Base-by-base conservation (phyloP, 2,113 vertebrate genomes). In the Cichladusa arquata region DNA sequence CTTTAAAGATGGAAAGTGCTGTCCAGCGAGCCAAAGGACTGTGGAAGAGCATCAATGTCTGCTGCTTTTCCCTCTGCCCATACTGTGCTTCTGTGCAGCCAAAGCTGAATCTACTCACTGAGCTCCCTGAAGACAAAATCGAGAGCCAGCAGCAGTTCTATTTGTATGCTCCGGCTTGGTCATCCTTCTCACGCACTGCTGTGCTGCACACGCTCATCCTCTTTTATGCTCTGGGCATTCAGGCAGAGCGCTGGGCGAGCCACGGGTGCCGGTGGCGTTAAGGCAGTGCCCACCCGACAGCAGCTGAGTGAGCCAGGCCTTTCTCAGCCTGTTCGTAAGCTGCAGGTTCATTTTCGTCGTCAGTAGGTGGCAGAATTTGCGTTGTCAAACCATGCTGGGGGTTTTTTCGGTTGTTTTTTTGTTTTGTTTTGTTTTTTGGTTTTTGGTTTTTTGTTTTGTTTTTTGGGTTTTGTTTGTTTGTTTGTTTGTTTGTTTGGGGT, bases 311-410 rank as follows among this genome's bases (percentile, higher is more conserved):
- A 84, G 25, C 36, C n/a, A 8, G 22, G 57, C 22, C n/a, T 42
- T 45, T 19, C 14, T n/a, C 50, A 19, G 42, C 20, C 18, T 13
- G 2, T 31, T 54, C 33, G 6, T 44, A 79, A 70, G 34, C 48
- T 34, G 5, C 64, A 79, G 73, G 70, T 89, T 93, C 76, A 92
- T 93, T 81, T 91, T 91, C 13, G 36, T 93, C 69, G 96, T 97
- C 98, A 97, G 96, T 97, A 98, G 97, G 92, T 98, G 98, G 97
- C 98, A 97, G 97, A 95, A 92, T 92, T 76, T 6, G 61, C 57
- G 38, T 97, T 97, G 95, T 83, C 93, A 98, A 98, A 93, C 74
- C 69, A 18, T 18, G 20, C 60, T 36, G n/a, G 54, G 26, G 29
- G 50, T 36, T 47, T 47, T 88, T 50, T 26, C 40, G 44, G 17